Evolutionary conservation across 1,140 invertebrate genomes (phyloP), one percentile per base, ranked within the genome.

Genomic region (Drosophila elegans): DNA sequence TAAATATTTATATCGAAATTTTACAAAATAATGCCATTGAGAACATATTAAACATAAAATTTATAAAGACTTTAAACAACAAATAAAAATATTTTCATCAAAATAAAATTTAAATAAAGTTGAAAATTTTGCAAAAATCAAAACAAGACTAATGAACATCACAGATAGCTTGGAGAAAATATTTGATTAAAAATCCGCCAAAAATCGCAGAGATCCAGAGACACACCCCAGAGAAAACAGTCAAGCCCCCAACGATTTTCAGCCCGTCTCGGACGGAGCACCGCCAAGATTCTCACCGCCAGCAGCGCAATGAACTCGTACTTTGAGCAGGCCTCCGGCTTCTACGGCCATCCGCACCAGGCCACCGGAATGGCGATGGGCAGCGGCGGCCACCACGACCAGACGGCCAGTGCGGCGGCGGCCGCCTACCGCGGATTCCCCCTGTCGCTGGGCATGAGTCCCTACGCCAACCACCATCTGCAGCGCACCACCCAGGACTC

Each of bases 321-420:
- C 93, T 98, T 98, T 93, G 97, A 98, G 93, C 97, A 98, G 94
- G 90, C 90, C 82, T 96, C 96, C 93, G 97, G 97, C 93, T 98
- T 98, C 94, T 98, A 98, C 93, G 97, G 97, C 64, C 95, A 96
- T 80, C 97, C 97, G 93, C 96, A 96, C 81, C 96, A 97, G 91
- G 94, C 95, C 71, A 93, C 94, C 49, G 93, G 93, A 56, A 92
- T 92, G 92, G 52, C 90, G 29, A 93, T 93, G 77, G 94, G 94
- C 45, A 94, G 95, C 13, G 95, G 95, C 41, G 94, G 95, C 7
- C 95, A 95, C 74, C 96, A 96, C 82, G 93, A 95, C 93, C 94
- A 95, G 76, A 89, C 93, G 56, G 94, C 94, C 66, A 95, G 94
- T 42, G 95, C 94, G 42, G 94, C 95, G 44, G 94, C 94, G 53